Base-by-base conservation (phyloP, 2,113 vertebrate genomes). In the Pseudopodoces humilis region DNA sequence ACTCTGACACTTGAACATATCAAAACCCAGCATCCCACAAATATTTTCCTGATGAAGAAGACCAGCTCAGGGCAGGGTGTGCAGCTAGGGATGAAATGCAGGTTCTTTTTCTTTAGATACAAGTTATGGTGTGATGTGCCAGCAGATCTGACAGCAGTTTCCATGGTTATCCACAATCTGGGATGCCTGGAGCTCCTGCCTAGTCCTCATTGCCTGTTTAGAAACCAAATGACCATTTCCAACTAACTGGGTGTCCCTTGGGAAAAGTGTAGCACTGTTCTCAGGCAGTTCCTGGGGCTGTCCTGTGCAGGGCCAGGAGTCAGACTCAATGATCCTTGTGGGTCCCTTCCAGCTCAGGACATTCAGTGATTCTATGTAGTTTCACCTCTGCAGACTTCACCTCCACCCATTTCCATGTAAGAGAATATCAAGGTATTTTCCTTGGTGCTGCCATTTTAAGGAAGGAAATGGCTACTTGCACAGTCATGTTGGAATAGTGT, bases 191-290 rank as follows among this genome's bases (percentile, higher is more conserved):
- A 85, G 13, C 35, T 37, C 11, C 22, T 77, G n/a, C 12, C 50
- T 60, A 15, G 14, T 64, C 22, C 37, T 88, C 11, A 9, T 8
- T 71, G 64, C 8, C 31, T 77, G 0, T 50, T 64, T 70, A 60
- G 78, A 58, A 83, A 53, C 5, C n/a, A 62, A 69, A 12, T 31
- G 11, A 46, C 15, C 37, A 22, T 84, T 89, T 75, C 46, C 44
- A 78, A 1, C 23, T 15, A 31, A 53, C 13, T 17, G 15, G 69
- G 22, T 1, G 0, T 56, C 17, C 35, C 27, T 10, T 21, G 11
- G 24, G 53, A 27, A 47, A 84, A 39, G 17, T 22, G 31, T 9
- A 58, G 44, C 27, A 27, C 35, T 90, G 35, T 18, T 77, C 63
- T 63, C 47, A 49, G 70, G 47, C 30, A 43, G 0, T 35, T 68